Evolutionary conservation across 64 coral and sea anemone species (phyloP).

Genomic region (Stichodactyla helianthus): DNA sequence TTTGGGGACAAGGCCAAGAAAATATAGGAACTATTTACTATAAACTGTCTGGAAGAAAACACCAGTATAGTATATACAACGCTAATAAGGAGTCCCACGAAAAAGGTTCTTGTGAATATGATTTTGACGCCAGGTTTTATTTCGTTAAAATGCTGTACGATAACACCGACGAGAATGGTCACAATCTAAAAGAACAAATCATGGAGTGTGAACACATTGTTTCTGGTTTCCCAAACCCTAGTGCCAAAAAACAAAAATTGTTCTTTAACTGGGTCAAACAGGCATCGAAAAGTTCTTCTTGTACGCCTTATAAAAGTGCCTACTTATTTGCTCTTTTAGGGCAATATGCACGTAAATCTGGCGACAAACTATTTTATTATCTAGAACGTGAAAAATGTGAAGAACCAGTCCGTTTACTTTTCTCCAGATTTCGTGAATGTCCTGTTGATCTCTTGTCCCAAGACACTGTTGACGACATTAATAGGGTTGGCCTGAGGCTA

Average conservation of each 20-base stretch:
- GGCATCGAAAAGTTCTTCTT: background rate
- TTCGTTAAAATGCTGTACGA: conserved; percentile 26
- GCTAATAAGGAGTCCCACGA: background rate
- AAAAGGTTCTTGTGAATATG: background rate
- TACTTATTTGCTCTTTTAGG: conserved; percentile 34
- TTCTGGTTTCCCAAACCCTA: conserved; percentile 14
- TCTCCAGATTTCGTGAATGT: too few species aligned
- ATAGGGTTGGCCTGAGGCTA: background rate
- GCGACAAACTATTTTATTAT: background rate
- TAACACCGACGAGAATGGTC: background rate
- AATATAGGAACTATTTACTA: background rate
- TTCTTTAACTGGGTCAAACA: conserved; percentile 14
- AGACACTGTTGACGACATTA: background rate
- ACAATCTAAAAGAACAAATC: background rate
- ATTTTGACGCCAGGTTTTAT: conserved; percentile 16
- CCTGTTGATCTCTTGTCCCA: background rate
- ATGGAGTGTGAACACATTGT: conserved; percentile 51
- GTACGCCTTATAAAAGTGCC: background rate
- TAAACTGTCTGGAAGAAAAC: background rate
- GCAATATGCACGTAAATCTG: background rate
- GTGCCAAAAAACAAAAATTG: background rate
- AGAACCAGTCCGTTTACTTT: background rate
- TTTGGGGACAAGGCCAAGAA: too few species aligned
- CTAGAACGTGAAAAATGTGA: background rate
- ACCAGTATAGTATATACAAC: conserved; percentile 8